Conservation (phyloP, 1,140 invertebrate species). For the Brachionus paranguensis region DNA sequence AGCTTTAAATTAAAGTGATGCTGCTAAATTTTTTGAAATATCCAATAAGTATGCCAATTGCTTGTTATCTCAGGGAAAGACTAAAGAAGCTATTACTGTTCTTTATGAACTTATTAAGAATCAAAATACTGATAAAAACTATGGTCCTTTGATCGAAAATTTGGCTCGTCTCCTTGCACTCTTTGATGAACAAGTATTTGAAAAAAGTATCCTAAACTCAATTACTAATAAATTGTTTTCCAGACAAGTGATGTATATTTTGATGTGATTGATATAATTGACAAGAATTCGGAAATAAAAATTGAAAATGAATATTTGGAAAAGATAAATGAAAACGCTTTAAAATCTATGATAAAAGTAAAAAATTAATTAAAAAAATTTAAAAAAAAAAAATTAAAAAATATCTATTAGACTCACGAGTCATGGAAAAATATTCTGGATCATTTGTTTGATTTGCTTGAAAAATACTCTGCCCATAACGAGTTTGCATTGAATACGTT, state of each 20-base stretch:
- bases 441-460: not conserved
- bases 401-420: not conserved
- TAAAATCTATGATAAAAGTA: conserved; percentile 18
- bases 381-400: not conserved
- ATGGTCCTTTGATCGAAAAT: not conserved
- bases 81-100: not conserved
- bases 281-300: not conserved
- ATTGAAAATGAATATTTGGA: not conserved
- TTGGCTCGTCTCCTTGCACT: not conserved
- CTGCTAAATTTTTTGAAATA: conserved; percentile 15
- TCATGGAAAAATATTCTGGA: conserved; percentile 26
- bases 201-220: not conserved
- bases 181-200: not conserved
- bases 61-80: not conserved
- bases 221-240: too few species aligned
- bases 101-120: conserved; percentile 12
- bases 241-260: conserved; percentile 21
- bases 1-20: not conserved
- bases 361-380: not conserved
- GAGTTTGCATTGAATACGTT: not conserved
- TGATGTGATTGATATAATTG: not conserved
- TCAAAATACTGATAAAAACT: not conserved
- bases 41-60: conserved; percentile 29
- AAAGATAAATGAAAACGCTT: conserved; percentile 19
- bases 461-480: not conserved